These are phyloP conservation scores for Irena cyanogastra DNA, from an alignment of 2,113 vertebrate genomes.

Conservation along the genomic window DNA sequence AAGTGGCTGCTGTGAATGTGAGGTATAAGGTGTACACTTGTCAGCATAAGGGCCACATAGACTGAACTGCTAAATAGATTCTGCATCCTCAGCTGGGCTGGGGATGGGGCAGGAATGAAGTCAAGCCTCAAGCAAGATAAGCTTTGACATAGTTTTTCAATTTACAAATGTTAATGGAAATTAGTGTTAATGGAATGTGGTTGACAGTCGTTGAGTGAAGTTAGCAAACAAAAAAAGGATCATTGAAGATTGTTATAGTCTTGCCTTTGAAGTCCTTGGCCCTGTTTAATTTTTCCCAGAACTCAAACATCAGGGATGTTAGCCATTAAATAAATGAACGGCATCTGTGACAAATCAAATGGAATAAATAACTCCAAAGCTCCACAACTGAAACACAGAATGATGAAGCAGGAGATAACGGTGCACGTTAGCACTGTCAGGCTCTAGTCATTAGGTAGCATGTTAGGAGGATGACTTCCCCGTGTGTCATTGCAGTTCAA, in stretches of 20 bases:
- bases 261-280: conserved; percentile 19
- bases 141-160: not conserved
- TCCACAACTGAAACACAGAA: not conserved
- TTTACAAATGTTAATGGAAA: not conserved
- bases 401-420: not conserved
- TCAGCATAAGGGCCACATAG: not conserved
- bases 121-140: not conserved
- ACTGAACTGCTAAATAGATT: not conserved
- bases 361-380: not conserved
- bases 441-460: not conserved
- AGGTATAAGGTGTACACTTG: not conserved
- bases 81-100: not conserved
- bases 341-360: conserved; percentile 5
- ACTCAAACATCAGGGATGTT: not conserved
- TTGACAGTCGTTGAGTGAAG: not conserved
- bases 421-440: not conserved
- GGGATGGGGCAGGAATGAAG: not conserved
- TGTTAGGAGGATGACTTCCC: not conserved
- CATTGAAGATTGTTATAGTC: not conserved
- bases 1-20: not conserved
- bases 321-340: not conserved
- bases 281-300: not conserved
- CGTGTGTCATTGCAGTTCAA: not conserved
- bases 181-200: not conserved
- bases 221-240: not conserved